phyloP scores from a whole-genome alignment of 2,888 invertebrate genomes.

The Trisateles emortualis region DNA sequence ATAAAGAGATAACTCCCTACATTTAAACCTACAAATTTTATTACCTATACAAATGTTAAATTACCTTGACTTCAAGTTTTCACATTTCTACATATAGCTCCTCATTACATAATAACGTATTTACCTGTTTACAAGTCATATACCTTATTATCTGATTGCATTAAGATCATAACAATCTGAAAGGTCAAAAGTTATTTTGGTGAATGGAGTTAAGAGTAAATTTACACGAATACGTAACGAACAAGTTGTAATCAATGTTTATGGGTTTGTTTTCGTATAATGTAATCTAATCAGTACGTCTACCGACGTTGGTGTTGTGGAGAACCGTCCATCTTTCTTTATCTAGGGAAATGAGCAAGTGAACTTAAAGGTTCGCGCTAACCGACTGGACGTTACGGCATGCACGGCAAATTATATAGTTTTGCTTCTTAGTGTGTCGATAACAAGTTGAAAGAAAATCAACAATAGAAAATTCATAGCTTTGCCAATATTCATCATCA shows the following conservation, averaged over 20 bases:
- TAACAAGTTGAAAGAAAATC: too few species aligned
- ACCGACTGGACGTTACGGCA: not conserved
- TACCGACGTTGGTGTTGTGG: slow-evolving; percentile 29
- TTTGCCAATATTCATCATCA: too few species aligned
- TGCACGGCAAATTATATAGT: too few species aligned
- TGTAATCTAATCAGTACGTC: slow-evolving; percentile 38
- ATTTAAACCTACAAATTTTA: too few species aligned
- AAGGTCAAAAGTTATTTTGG: slow-evolving; percentile 9
- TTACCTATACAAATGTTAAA: too few species aligned
- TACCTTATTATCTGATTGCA: not conserved
- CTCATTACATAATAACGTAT: not conserved
- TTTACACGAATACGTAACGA: slow-evolving; percentile 18
- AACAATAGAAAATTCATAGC: too few species aligned
- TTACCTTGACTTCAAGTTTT: too few species aligned
- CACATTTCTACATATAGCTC: too few species aligned
- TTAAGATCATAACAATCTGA: not conserved
- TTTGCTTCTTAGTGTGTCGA: too few species aligned
- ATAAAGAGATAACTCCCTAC: too few species aligned
- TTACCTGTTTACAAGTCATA: not conserved
- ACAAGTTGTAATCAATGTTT: slow-evolving; percentile 38
- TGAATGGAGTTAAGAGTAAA: slow-evolving; percentile 23
- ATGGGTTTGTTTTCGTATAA: slow-evolving; percentile 44
- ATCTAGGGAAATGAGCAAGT: slow-evolving; percentile 57
- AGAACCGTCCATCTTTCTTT: slow-evolving; percentile 40
- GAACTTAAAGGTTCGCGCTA: slow-evolving; percentile 19